Conservation (phyloP, 2,888 invertebrate species). For the Melanotus villosus region DNA sequence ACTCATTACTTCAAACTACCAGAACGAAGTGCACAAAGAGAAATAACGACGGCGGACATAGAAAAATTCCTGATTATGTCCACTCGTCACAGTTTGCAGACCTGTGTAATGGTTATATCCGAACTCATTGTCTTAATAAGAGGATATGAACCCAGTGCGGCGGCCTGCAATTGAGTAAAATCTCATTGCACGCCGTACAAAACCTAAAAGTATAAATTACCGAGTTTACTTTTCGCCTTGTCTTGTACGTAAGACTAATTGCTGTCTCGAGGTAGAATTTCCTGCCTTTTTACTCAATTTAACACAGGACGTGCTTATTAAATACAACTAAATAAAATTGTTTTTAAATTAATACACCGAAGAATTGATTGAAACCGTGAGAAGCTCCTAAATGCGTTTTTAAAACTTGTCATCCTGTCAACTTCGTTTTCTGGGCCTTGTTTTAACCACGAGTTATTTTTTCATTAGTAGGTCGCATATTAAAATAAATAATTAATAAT, state of each 20-base stretch:
- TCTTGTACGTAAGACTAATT: constrained; percentile 11
- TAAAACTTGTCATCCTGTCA: constrained; percentile 15
- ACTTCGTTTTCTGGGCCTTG: not conserved
- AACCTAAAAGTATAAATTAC: constrained; percentile 11
- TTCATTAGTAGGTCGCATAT: constrained; percentile 8
- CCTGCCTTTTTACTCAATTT: constrained; percentile 9
- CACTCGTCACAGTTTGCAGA: constrained; percentile 27
- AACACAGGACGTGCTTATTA: constrained; percentile 8
- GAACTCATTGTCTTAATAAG: constrained; percentile 25
- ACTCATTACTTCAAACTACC: constrained; percentile 8
- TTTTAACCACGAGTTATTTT: not conserved
- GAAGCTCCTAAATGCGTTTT: not conserved
- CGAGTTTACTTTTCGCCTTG: not conserved
- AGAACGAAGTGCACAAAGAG: constrained; percentile 4
- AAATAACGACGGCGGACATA: constrained; percentile 4
- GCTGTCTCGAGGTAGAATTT: constrained; percentile 11
- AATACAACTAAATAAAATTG: too few relatives aligned
- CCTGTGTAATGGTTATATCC: constrained; percentile 26
- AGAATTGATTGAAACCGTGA: constrained; percentile 1
- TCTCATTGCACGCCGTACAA: not conserved
- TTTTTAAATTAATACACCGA: not conserved
- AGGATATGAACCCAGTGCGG: constrained; percentile 24
- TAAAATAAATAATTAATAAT: constrained; percentile 19
- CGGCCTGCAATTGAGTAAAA: constrained; percentile 9
- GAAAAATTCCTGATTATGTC: constrained; percentile 26